Conservation (phyloP, 2,888 invertebrate genomes). For the Sesia apiformis region DNA sequence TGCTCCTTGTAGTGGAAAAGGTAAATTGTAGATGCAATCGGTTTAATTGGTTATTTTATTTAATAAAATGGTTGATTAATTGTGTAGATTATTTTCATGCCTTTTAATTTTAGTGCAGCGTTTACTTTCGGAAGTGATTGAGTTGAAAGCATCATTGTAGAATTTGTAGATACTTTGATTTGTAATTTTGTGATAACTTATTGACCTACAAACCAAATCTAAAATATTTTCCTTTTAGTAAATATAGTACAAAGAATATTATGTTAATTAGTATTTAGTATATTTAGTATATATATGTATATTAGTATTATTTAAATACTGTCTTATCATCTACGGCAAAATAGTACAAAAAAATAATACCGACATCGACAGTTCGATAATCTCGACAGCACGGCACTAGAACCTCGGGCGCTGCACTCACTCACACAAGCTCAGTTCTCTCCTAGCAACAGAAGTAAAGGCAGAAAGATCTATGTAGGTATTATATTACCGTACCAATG, state of each 20-base stretch:
- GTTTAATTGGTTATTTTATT: constrained; percentile 13
- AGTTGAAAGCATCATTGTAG: too few relatives aligned
- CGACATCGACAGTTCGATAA: constrained; percentile 8
- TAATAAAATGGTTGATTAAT: constrained; percentile 3
- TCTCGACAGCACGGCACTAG: constrained; percentile 27
- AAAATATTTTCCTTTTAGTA: too few relatives aligned
- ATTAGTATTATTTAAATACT: too few relatives aligned
- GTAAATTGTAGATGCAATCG: constrained; percentile 16
- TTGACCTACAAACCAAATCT: too few relatives aligned
- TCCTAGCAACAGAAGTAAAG: constrained; percentile 66
- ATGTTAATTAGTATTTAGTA: too few relatives aligned
- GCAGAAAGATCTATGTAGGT: constrained; percentile 50
- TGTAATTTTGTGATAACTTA: too few relatives aligned
- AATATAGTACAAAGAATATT: too few relatives aligned
- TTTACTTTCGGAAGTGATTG: too few relatives aligned
- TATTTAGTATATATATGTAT: too few relatives aligned
- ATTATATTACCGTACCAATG: neutral
- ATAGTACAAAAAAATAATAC: too few relatives aligned
- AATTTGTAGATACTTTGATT: too few relatives aligned
- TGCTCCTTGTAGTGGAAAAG: constrained; percentile 19
- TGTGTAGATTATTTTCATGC: neutral
- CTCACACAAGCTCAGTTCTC: constrained; percentile 38
- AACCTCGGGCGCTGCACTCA: constrained; percentile 54
- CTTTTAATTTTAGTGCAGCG: neutral
- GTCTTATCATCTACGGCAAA: too few relatives aligned